Evolutionary conservation across 2,797 vertebrate genomes (phyloP).

Genomic region (Betta splendens): DNA sequence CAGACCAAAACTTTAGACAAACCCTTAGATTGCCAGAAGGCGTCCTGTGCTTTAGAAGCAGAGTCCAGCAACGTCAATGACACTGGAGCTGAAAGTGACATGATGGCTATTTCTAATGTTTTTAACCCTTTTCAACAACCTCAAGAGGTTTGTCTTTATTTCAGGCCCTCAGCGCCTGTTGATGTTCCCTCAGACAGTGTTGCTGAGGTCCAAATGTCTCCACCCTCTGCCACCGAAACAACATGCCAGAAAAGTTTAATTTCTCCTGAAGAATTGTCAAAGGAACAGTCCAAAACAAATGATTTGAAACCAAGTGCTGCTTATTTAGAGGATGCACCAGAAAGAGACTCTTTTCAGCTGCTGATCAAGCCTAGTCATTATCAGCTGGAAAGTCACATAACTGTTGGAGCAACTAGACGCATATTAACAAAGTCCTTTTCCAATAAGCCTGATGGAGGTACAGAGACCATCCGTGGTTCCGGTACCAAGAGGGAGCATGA

Average conservation of each 20-base stretch:
- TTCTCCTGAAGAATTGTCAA: constrained; percentile 20
- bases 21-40: constrained; percentile 24
- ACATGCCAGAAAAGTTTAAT: constrained; percentile 11
- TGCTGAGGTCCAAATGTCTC: constrained; percentile 9
- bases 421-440: constrained; percentile 63
- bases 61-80: constrained; percentile 50
- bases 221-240: constrained; percentile 25
- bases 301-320: constrained; percentile 44
- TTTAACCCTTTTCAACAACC: constrained; percentile 50
- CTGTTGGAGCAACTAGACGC: constrained; percentile 60
- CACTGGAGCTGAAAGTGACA: constrained; percentile 67
- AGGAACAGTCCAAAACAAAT: constrained; percentile 27
- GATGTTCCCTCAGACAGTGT: constrained; percentile 11
- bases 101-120: constrained; percentile 73
- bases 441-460: constrained; percentile 43
- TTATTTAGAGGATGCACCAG: constrained; percentile 51
- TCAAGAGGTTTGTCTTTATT: constrained; percentile 15
- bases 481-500: constrained; percentile 46
- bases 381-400: constrained; percentile 58
- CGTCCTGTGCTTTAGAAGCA: constrained; percentile 35
- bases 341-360: constrained; percentile 77
- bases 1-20: constrained; percentile 65
- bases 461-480: constrained; percentile 39
- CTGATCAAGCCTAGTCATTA: constrained; percentile 71
- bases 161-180: constrained; percentile 13